phyloP scores from a whole-genome alignment of 2,797 vertebrate species.

The Sebastolobus alascanus region DNA sequence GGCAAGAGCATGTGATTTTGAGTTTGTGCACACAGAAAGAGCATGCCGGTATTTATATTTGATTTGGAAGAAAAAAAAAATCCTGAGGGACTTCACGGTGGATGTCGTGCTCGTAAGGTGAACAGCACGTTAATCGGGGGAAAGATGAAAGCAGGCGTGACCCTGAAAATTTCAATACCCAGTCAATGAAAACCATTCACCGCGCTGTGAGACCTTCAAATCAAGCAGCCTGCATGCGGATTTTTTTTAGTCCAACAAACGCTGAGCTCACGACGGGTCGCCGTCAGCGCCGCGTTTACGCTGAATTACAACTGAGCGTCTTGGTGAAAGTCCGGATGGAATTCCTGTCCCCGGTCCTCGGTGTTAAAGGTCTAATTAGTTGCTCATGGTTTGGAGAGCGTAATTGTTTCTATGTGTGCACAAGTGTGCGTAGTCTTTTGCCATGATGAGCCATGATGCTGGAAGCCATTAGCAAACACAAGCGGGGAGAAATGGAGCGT shows the following conservation, averaged over 20 bases:
- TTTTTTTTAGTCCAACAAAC: constrained; percentile 58
- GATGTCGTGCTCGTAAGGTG: constrained; percentile 63
- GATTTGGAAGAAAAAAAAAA: constrained; percentile 32
- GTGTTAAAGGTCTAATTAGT: constrained; percentile 83
- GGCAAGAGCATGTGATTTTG: constrained; percentile 39
- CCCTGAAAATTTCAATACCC: constrained; percentile 65
- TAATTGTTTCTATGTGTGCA: constrained; percentile 85
- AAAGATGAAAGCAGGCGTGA: constrained; percentile 69
- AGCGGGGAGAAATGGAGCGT: constrained; percentile 83
- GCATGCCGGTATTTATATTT: constrained; percentile 53
- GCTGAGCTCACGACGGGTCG: constrained; percentile 53
- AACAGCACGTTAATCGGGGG: constrained; percentile 57
- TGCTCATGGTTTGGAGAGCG: constrained; percentile 76
- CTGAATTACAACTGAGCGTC: constrained; percentile 62
- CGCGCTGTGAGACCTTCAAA: constrained; percentile 56
- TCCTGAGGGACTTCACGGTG: constrained; percentile 56
- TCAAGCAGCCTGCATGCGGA: constrained; percentile 46
- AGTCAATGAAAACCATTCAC: constrained; percentile 68
- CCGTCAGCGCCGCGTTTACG: constrained; percentile 59
- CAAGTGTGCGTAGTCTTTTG: constrained; percentile 58
- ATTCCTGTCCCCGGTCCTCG: constrained; percentile 63
- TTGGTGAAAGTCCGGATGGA: constrained; percentile 68
- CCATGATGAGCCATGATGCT: constrained; percentile 80
- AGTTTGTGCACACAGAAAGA: constrained; percentile 38
- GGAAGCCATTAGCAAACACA: constrained; percentile 85